These are phyloP conservation scores for Zaprionus bogoriensis DNA, from an alignment of 2,888 invertebrate genomes.

Conservation along the genomic window DNA sequence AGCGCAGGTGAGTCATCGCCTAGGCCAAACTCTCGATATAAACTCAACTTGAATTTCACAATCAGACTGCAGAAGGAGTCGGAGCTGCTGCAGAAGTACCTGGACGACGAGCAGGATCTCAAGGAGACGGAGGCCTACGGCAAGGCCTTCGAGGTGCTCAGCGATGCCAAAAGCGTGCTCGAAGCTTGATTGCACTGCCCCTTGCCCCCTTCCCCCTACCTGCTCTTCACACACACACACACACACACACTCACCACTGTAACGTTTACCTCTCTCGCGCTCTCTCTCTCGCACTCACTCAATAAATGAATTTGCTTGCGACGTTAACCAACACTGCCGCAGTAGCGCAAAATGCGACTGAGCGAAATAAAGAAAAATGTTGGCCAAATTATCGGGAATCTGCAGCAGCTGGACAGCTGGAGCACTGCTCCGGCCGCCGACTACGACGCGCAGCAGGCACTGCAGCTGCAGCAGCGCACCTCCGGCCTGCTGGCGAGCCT, in stretches of 20 bases:
- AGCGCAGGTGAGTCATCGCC: conserved; percentile 85
- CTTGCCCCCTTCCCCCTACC: conserved; percentile 16
- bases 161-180: conserved; percentile 85
- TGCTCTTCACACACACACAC: conserved; percentile 15
- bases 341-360: conserved; percentile 46
- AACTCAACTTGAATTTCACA: background rate
- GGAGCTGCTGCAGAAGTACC: conserved; percentile 88
- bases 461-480: conserved; percentile 27
- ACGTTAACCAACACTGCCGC: conserved; percentile 49
- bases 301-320: conserved; percentile 10
- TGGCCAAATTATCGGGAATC: conserved; percentile 27
- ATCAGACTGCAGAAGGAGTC: conserved; percentile 87
- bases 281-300: conserved; percentile 1
- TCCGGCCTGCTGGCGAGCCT: conserved; percentile 34
- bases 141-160: conserved; percentile 87
- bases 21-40: background rate
- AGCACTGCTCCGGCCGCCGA: conserved; percentile 4
- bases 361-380: conserved; percentile 52
- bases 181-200: conserved; percentile 8
- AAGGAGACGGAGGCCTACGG: conserved; percentile 88
- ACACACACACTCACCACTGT: no score
- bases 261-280: no score
- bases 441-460: conserved; percentile 7
- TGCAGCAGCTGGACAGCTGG: conserved; percentile 34
- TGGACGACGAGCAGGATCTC: conserved; percentile 91